Evolutionary conservation across 92 coral and sea anemone species (phyloP), one percentile per base, ranked within the genome.

Genomic region (Ricordea florida): DNA sequence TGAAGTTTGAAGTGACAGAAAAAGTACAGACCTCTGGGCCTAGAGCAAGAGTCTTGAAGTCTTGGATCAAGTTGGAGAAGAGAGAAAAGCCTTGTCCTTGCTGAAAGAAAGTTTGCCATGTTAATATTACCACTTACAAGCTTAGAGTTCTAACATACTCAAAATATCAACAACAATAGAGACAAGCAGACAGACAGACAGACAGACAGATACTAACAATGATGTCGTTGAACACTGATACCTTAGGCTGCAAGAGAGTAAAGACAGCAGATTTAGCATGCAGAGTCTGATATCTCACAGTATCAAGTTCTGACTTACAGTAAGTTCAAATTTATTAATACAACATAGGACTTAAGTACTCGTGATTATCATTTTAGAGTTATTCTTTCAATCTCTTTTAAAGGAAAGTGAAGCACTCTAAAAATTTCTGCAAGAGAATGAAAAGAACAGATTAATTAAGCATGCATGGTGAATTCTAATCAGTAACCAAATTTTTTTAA

Each of bases 21-120:
- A 10, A 30, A 35, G 47, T 78, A 94, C 97, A 88, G 97, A 94
- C 98, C 98, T 94, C 98, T 40, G 92, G 97, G 57, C 98, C 98
- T 3, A 94, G 87, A 74, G 98, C 97, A 45, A 94, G 92, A 65
- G 91, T 87, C 85, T 94, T 94, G 93, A 94, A 88, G 80, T 94
- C 98, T 85, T 94, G 97, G 47, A 94, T 85, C 84, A 94, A 74
- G 83, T 89, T 91, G 80, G 97, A 78, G 85, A 91, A 67, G 69
- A 91, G 92, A 87, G 97, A 91, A 35, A 91, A 69, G 57, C 97
- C 97, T 49, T 77, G 92, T 46, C 88, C 74, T 53, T 85, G 80
- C 65, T 73, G 80, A 18, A 73, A 73, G 69, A 70, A 70, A 70
- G 53, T 55, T 69, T 38, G 56, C 37, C 55, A 53, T 52, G 65